Evolutionary conservation across 2,888 invertebrate species (phyloP).

Genomic region (Chloroclysta siterata): DNA sequence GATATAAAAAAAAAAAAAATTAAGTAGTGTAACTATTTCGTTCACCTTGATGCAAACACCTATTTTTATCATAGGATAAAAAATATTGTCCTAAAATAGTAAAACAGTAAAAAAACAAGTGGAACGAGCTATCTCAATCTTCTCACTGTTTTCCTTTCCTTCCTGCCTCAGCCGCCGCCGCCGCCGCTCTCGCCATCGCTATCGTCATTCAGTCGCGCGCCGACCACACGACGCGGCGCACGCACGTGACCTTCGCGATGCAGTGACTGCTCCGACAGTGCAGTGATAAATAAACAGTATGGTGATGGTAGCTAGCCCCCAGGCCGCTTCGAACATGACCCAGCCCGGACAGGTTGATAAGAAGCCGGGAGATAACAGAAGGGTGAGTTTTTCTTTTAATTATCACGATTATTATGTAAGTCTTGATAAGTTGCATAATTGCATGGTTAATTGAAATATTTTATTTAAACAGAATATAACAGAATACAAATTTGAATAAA

Average conservation of each 20-base stretch:
- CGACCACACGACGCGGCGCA: conserved; percentile 57
- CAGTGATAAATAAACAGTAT: conserved; percentile 51
- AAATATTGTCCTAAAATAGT: not conserved
- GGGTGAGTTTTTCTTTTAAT: conserved; percentile 61
- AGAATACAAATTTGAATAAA: not conserved
- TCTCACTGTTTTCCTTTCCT: conserved; percentile 30
- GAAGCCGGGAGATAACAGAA: conserved; percentile 73
- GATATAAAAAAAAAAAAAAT: too few species aligned
- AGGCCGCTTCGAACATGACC: conserved; percentile 64
- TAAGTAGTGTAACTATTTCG: too few species aligned
- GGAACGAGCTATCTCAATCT: conserved; percentile 28
- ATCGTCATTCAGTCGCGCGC: conserved; percentile 79
- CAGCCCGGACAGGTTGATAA: conserved; percentile 60
- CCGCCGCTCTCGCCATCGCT: conserved; percentile 22
- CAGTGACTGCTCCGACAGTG: conserved; percentile 52
- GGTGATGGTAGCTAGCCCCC: conserved; percentile 74
- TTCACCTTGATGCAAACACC: too few species aligned
- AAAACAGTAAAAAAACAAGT: not conserved
- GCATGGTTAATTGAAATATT: not conserved
- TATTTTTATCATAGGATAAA: too few species aligned
- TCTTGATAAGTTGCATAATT: conserved; percentile 36
- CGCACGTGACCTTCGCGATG: conserved; percentile 45
- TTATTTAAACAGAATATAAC: not conserved
- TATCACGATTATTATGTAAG: conserved; percentile 21
- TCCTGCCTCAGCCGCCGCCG: conserved; percentile 34